A percentile compares a stretch with the other conserved stretches of the same genome.
These are phyloP conservation scores for Chauna torquata DNA, from an alignment of 2,113 vertebrate genomes.

Conservation along the genomic window DNA sequence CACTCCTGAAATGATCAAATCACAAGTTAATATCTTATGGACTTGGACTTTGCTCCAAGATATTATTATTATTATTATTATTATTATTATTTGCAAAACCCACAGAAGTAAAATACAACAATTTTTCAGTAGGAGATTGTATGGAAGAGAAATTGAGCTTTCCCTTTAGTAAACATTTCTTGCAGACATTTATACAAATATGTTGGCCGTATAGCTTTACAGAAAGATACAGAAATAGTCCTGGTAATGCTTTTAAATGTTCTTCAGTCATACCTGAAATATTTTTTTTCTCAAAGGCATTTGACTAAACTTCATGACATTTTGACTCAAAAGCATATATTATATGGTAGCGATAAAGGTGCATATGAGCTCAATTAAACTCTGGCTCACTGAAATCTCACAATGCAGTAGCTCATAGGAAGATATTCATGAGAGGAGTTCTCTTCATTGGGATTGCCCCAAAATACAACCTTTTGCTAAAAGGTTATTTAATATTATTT, in stretches of 20 bases:
- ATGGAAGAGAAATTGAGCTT: not conserved
- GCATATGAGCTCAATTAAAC: not conserved
- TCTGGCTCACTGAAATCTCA: not conserved
- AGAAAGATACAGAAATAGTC: not conserved
- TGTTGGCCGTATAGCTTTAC: rapidly evolving
- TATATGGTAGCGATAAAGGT: not conserved
- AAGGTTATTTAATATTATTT: not conserved
- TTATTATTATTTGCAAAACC: not conserved
- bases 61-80: too few relatives aligned
- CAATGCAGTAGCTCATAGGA: not conserved
- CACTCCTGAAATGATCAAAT: not conserved
- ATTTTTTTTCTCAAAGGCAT: not conserved
- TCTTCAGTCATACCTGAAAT: not conserved
- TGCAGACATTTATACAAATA: not conserved
- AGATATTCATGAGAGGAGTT: not conserved
- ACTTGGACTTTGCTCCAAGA: not conserved
- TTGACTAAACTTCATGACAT: not conserved
- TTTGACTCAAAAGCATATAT: conserved; percentile 21
- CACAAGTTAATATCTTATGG: not conserved
- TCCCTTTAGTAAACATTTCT: not conserved
- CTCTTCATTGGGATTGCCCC: not conserved
- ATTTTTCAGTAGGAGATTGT: not conserved
- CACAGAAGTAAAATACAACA: not conserved
- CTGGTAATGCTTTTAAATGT: not conserved
- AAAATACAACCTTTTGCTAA: not conserved